Base-by-base conservation (phyloP, 2,113 vertebrate genomes). In the Vulpes ferrilata region DNA sequence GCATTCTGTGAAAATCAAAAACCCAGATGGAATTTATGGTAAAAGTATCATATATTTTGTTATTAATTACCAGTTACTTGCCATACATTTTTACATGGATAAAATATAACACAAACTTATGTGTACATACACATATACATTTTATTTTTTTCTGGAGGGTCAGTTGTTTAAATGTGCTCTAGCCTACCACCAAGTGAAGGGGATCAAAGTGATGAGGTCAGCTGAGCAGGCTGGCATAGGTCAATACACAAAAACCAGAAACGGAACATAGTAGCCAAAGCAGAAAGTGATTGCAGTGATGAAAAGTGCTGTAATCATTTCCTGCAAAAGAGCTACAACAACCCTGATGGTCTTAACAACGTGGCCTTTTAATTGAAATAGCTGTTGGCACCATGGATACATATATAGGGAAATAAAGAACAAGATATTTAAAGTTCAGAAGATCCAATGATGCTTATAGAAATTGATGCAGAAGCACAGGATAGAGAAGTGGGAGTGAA, bases 141-240 rank as follows among this genome's bases (percentile, higher is more conserved):
- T 80, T 62, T 84, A 22, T 65, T 74, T 48, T 43, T 86, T 57
- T 74, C 9, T 60, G 2, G 9, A 57, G 16, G 32, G 1, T 5
- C 1, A 35, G 1, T 32, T 64, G 51, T 57, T 85, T 85, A 86
- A 17, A 15, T 1, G 32, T 69, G 71, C 79, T 38, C 11, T 35
- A 51, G 27, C 27, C 17, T 8, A 64, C 8, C 32, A 16, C 5
- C 15, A 17, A 35, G 32, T 48, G 38, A 82, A 53, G 3, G 30
- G 5, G 6, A 51, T 43, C 20, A 19, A 5, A 48, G 0, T 48
- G 10, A 25, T 76, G 27, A 48, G 11, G 12, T 32, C 5, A 35
- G 7, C 25, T 11, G 1, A 5, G 1, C 3, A 79, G 16, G 7
- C 35, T 12, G 16, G 3, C 17, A 35, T 2, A 0, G 30, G 35